phyloP scores from a whole-genome alignment of 2,113 vertebrate genomes.

The Aix galericulata region DNA sequence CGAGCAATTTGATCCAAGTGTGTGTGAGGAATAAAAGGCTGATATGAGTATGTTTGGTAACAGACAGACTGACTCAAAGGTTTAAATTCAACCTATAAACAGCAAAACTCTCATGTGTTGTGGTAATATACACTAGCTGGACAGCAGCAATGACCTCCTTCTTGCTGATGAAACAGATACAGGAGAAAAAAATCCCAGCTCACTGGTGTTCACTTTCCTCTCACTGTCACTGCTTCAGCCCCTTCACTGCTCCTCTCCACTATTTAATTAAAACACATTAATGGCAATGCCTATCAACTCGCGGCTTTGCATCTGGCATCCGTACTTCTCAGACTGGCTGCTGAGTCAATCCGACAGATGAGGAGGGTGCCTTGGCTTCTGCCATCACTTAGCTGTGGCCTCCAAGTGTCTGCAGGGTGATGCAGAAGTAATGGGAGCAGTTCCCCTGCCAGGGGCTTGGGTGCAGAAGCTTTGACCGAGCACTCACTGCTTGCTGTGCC shows the following conservation, averaged over 20 bases:
- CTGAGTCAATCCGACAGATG: background rate
- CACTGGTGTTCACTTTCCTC: background rate
- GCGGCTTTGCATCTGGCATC: background rate
- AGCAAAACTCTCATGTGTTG: background rate
- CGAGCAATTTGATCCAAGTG: background rate
- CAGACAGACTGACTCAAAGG: background rate
- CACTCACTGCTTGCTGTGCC: background rate
- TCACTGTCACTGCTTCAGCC: background rate
- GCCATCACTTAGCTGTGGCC: background rate
- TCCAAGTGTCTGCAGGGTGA: background rate
- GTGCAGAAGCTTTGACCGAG: background rate
- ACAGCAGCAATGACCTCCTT: background rate
- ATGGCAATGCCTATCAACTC: background rate
- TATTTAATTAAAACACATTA: background rate
- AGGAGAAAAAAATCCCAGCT: background rate
- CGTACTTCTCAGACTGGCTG: rapidly evolving
- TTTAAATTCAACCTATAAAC: background rate
- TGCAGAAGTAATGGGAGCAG: background rate
- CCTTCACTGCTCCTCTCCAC: background rate
- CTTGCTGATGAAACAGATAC: background rate
- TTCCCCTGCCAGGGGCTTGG: background rate
- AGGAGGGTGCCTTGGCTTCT: background rate
- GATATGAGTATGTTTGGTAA: background rate
- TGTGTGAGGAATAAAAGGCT: background rate
- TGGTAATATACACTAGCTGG: rapidly evolving